Base-by-base conservation (phyloP, 2,888 invertebrate species). In the Eupithecia centaureata region DNA sequence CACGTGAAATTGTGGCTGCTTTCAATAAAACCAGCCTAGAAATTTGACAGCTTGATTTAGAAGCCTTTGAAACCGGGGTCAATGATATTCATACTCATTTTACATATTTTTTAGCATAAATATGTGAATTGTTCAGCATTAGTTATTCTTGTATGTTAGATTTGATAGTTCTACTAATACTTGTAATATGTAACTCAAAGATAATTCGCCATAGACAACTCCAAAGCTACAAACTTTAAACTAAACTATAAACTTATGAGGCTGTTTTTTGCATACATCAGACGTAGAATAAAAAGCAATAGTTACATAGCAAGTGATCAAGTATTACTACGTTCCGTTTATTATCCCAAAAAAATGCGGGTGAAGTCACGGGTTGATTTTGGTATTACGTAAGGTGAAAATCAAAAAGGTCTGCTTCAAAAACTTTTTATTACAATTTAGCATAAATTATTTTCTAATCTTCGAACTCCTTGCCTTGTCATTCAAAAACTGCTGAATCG, bases 401-500 rank as follows among this genome's bases (percentile, higher is more conserved):
- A 30, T 30, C 5, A 42, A 42, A 47, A 3, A 47, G 22, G 22
- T 47, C 22, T 0, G 4, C 18, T 47, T 47, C 10, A 47, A 47
- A 47, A 42, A 42, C 18, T 42, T 18, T 22, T 10, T 42, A 10
- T 10, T 10, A 10, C 42, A 7, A 22, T 42, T 22, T 22, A 22
- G 10, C 42, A 10, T 42, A 42, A 42, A 18, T n/a, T n/a, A n/a
- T 5, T 5, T 30, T 30, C 47, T 22, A 47, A 47, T 47, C 47
- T 47, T 22, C 10, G 22, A 22, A 22, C 59, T 57, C 62, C 65
- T 60, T 66, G 22, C 52, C 18, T 54, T 62, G 71, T 67, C 73
- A 73, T 67, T 73, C 58, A 56, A 32, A 70, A 65, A 65, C 68
- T 70, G 73, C 71, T 73, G 73, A 74, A 67, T 68, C 65, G 67